Conservation (phyloP, 2,797 vertebrate genomes). For the Etheostoma nigrum region DNA sequence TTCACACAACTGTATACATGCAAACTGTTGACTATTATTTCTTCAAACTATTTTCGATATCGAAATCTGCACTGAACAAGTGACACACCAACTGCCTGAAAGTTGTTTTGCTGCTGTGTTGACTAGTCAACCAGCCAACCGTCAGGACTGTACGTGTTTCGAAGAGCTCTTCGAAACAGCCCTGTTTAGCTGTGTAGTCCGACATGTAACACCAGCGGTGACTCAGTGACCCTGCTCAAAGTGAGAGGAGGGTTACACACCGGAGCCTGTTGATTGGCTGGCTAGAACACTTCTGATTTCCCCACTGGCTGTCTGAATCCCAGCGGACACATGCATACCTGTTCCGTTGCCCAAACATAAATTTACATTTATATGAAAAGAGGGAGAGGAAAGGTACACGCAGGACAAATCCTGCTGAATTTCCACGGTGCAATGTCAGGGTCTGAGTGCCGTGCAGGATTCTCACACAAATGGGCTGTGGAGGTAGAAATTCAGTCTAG, state of each 20-base stretch:
- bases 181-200: slow-evolving; percentile 47
- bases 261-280: slow-evolving; percentile 63
- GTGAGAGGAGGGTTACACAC: slow-evolving; percentile 58
- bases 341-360: slow-evolving; percentile 75
- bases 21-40: not conserved
- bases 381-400: slow-evolving; percentile 65
- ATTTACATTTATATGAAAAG: slow-evolving; percentile 86
- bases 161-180: slow-evolving; percentile 30
- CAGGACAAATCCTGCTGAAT: slow-evolving; percentile 72
- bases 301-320: slow-evolving; percentile 65
- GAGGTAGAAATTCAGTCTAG: slow-evolving; percentile 71
- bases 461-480: slow-evolving; percentile 66
- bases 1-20: no score
- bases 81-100: slow-evolving; percentile 19
- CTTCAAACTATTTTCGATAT: not conserved
- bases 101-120: slow-evolving; percentile 33
- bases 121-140: slow-evolving; percentile 42
- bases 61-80: not conserved
- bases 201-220: slow-evolving; percentile 59
- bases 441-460: slow-evolving; percentile 63
- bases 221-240: slow-evolving; percentile 63
- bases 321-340: slow-evolving; percentile 65
- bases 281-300: slow-evolving; percentile 71
- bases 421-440: slow-evolving; percentile 70
- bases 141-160: slow-evolving; percentile 43